A percentile compares a stretch with the other conserved stretches of the same genome.
Conservation (phyloP, 2,888 invertebrate species). For the Drosophila rubida region DNA sequence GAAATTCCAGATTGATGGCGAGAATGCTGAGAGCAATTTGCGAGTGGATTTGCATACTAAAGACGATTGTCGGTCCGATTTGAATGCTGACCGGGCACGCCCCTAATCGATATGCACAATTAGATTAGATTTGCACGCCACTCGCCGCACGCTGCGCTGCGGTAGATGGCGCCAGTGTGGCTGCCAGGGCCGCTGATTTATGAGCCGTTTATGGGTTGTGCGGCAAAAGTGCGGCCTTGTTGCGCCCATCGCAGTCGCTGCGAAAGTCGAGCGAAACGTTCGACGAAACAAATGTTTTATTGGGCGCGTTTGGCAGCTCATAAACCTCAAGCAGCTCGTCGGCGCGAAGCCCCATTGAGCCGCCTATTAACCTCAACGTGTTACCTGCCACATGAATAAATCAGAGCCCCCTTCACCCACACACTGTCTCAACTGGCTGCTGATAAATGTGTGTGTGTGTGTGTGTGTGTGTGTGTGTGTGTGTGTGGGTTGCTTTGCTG, state of each 20-base stretch:
- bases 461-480: conserved; percentile 5
- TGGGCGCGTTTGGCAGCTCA: conserved; percentile 58
- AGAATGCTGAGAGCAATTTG: background rate
- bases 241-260: conserved; percentile 15
- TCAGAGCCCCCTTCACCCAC: conserved; percentile 54
- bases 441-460: conserved; percentile 61
- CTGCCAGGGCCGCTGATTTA: conserved; percentile 35
- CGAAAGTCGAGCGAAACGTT: background rate
- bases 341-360: conserved; percentile 50
- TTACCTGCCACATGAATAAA: conserved; percentile 75
- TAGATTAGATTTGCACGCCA: conserved; percentile 27
- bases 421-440: conserved; percentile 40
- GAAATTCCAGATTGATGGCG: too few relatives aligned
- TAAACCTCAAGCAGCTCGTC: conserved; percentile 37
- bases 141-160: background rate
- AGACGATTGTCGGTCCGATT: background rate
- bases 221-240: conserved; percentile 37
- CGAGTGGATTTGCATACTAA: background rate
- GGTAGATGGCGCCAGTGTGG: conserved; percentile 43
- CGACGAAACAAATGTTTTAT: conserved; percentile 50
- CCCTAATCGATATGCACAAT: conserved; percentile 14
- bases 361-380: conserved; percentile 74
- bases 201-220: conserved; percentile 28
- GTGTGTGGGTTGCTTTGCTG: conserved; percentile 23
- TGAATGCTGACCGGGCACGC: background rate